A percentile compares a stretch with the other conserved stretches of the same genome.
phyloP scores from a whole-genome alignment of 2,113 vertebrate genomes.

The Bubo blakistoni region DNA sequence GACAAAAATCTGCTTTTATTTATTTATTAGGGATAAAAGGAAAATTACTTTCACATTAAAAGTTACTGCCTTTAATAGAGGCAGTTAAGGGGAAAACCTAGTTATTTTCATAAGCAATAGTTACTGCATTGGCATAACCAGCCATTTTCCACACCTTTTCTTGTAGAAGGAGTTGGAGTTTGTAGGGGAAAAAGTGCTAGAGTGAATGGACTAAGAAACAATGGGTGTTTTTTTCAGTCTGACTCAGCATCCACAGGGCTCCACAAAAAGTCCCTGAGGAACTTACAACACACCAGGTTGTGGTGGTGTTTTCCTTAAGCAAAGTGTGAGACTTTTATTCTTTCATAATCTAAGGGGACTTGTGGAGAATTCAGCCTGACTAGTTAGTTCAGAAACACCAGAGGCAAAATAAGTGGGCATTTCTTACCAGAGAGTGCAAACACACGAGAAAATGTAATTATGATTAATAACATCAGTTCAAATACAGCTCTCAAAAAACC shows the following conservation, averaged over 20 bases:
- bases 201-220: neutral
- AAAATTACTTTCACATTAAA: neutral
- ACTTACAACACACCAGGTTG: accelerated
- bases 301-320: neutral
- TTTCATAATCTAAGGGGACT: neutral
- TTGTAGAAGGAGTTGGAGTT: neutral
- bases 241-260: neutral
- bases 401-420: neutral
- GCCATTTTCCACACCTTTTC: neutral
- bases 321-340: neutral
- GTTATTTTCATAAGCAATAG: neutral
- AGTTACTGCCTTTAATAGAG: neutral
- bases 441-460: neutral
- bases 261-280: neutral
- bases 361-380: neutral
- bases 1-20: neutral
- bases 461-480: neutral
- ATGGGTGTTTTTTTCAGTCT: neutral
- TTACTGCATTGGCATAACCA: neutral
- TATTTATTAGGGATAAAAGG: neutral
- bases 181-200: neutral
- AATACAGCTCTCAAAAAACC: neutral
- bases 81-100: neutral
- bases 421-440: neutral
- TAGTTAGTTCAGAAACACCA: neutral